phyloP scores from a whole-genome alignment of 2,797 vertebrate genomes.

The Fistularia commersonii region DNA sequence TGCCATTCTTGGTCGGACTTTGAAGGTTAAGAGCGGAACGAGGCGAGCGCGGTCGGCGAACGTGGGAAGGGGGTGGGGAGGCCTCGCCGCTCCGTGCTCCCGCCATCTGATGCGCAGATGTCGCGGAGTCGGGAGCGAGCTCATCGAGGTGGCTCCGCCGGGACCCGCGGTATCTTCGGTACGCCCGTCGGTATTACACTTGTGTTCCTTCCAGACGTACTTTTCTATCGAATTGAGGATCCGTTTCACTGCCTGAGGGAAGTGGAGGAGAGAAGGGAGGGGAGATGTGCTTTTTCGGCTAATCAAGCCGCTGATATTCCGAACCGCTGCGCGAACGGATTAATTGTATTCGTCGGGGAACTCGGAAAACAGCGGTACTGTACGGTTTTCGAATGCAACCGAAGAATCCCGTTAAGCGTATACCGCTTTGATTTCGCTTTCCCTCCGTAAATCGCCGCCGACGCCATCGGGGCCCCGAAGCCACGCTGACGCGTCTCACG shows the following conservation, averaged over 20 bases:
- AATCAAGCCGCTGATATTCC: no score
- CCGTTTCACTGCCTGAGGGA: constrained; percentile 26
- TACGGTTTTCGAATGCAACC: no score
- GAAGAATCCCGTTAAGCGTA: no score
- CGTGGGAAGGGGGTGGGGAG: constrained; percentile 8
- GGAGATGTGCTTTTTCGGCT: not conserved
- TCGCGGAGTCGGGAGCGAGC: constrained; percentile 9
- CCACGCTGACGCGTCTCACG: no score
- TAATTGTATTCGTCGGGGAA: no score
- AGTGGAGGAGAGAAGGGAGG: constrained; percentile 7
- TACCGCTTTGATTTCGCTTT: no score
- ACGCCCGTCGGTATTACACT: constrained; percentile 41
- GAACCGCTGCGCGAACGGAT: no score
- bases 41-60: constrained; percentile 27
- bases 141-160: constrained; percentile 38
- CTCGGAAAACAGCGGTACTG: no score
- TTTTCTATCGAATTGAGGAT: constrained; percentile 24
- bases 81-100: constrained; percentile 3
- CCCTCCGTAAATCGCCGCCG: no score
- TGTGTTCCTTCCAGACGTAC: constrained; percentile 28
- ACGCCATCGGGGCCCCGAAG: no score
- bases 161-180: constrained; percentile 27
- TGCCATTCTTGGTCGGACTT: constrained; percentile 63
- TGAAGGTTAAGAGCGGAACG: constrained; percentile 66
- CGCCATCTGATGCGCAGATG: constrained; percentile 26